A percentile compares a stretch with the other conserved stretches of the same genome.
These are phyloP conservation scores for Tigriopus japonicus DNA, from an alignment of 1,140 invertebrate genomes.

Conservation along the genomic window DNA sequence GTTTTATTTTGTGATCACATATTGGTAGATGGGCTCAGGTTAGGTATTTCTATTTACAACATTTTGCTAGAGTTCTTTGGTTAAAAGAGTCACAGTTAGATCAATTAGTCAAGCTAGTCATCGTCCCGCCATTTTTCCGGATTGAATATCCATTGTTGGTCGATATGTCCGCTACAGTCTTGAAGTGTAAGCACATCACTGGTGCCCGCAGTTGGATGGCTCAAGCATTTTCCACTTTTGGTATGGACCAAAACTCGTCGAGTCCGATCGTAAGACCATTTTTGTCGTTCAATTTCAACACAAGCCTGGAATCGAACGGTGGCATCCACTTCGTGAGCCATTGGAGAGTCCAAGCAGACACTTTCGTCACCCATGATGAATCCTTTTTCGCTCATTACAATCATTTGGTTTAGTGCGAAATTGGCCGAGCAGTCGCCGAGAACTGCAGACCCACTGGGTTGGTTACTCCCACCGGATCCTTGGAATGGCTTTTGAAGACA, in stretches of 20 bases:
- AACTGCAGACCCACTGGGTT: conserved; percentile 40
- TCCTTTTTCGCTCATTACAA: conserved; percentile 41
- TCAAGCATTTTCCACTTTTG: conserved; percentile 28
- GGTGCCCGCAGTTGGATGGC: conserved; percentile 23
- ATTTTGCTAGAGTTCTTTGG: no score
- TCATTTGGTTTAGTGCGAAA: conserved; percentile 42
- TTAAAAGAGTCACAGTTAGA: no score
- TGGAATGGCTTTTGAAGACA: conserved; percentile 39
- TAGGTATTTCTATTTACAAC: no score
- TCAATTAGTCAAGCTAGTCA: no score
- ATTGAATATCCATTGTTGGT: conserved; percentile 35
- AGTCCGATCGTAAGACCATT: conserved; percentile 36
- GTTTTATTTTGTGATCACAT: no score
- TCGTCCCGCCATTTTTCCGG: conserved; percentile 26
- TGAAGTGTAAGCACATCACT: conserved; percentile 30
- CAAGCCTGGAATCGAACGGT: conserved; percentile 46
- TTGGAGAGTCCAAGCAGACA: conserved; percentile 45
- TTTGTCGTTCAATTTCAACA: conserved; percentile 36
- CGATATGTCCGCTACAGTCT: conserved; percentile 27
- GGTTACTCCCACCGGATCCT: conserved; percentile 31
- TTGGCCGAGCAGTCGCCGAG: conserved; percentile 30
- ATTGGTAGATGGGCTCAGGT: no score
- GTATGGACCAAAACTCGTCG: conserved; percentile 15
- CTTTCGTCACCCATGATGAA: conserved; percentile 49
- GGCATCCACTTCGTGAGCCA: conserved; percentile 28